A percentile compares a stretch with the other conserved stretches of the same genome.
These are phyloP conservation scores for Epizoanthus illoricatus DNA, from an alignment of 92 coral and sea anemone species.

Conservation along the genomic window DNA sequence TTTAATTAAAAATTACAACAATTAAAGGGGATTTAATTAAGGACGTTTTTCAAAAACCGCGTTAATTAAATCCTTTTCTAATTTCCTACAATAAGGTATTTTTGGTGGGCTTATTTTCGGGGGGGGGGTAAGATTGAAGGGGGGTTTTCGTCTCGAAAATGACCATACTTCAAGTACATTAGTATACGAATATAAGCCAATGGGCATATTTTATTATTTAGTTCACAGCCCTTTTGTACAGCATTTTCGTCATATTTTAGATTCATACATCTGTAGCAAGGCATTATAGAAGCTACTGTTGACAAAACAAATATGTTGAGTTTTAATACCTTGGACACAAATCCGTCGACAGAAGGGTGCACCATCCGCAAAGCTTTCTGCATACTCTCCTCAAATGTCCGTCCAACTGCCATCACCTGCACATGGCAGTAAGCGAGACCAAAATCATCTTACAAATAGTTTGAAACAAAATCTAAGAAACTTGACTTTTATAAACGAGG, in stretches of 20 bases:
- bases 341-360: slow-evolving; percentile 96
- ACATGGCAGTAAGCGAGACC: not conserved
- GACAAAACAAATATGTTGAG: not conserved
- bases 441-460: not conserved
- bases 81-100: too few species aligned
- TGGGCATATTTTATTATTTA: too few species aligned
- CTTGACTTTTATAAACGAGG: not conserved
- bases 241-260: too few species aligned
- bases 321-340: slow-evolving; percentile 87
- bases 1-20: too few species aligned
- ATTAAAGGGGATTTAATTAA: not conserved
- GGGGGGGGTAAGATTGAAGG: too few species aligned
- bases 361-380: slow-evolving; percentile 99
- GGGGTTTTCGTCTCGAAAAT: too few species aligned
- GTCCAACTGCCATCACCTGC: slow-evolving; percentile 97
- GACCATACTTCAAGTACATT: not conserved
- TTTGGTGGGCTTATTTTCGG: too few species aligned
- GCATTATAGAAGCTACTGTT: not conserved
- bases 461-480: not conserved
- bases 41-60: too few species aligned
- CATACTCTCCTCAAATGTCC: slow-evolving; percentile 95
- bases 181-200: too few species aligned
- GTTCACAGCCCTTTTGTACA: too few species aligned
- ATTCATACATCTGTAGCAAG: too few species aligned
- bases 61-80: too few species aligned